Conservation (phyloP, 1,140 invertebrate genomes). For the Drosophila gunungcola region DNA sequence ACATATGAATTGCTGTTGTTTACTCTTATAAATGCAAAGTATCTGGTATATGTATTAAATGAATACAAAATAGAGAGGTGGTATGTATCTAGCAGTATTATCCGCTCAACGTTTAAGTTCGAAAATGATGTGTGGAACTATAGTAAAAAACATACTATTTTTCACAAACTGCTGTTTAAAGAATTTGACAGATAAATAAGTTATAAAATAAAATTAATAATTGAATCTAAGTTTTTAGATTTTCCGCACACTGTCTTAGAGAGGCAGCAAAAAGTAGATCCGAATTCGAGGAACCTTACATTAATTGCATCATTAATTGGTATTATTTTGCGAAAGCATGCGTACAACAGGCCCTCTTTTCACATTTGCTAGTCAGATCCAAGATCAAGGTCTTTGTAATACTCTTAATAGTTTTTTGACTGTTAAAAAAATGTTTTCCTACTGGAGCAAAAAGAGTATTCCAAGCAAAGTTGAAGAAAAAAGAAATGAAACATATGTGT, state of each 20-base stretch:
- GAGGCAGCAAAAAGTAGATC: neutral
- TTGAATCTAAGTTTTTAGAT: neutral
- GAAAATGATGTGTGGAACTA: neutral
- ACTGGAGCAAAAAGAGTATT: constrained; percentile 55
- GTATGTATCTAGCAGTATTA: neutral
- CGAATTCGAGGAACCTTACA: neutral
- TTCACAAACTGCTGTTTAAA: neutral
- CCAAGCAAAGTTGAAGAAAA: neutral
- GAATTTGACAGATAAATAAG: neutral
- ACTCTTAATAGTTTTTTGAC: neutral
- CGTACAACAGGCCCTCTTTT: constrained; percentile 10
- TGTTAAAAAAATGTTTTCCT: constrained; percentile 58
- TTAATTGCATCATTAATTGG: neutral
- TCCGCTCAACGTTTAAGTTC: neutral
- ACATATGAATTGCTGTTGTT: constrained; percentile 1
- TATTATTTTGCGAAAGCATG: constrained; percentile 15
- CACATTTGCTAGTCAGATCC: constrained; percentile 14
- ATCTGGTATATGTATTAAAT: neutral
- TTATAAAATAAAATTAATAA: too few species aligned
- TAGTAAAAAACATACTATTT: neutral
- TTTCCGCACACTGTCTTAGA: neutral
- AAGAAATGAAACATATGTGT: neutral
- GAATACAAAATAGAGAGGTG: neutral
- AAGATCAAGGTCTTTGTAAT: constrained; percentile 61
- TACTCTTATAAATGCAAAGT: neutral